A percentile compares a stretch with the other conserved stretches of the same genome.
phyloP scores from a whole-genome alignment of 2,888 invertebrate species.

The Lepidonotus clava region DNA sequence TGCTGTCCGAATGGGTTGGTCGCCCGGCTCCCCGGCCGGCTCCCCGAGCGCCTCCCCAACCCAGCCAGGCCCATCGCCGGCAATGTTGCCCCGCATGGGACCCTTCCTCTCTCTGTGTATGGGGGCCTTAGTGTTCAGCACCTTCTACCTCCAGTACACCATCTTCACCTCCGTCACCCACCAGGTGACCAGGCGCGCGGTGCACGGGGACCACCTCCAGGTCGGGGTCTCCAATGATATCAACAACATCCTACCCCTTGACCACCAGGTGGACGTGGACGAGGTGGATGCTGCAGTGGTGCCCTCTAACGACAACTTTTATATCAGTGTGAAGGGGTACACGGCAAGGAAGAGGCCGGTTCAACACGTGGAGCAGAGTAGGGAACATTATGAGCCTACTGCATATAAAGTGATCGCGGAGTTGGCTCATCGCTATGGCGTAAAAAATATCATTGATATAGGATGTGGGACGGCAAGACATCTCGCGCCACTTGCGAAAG shows the following conservation, averaged over 20 bases:
- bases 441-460: conserved; percentile 25
- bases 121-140: background rate
- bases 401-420: conserved; percentile 35
- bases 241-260: background rate
- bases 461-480: conserved; percentile 32
- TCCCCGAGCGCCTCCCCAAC: too few relatives aligned
- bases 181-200: background rate
- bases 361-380: conserved; percentile 5
- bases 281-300: background rate
- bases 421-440: conserved; percentile 6
- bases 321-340: conserved; percentile 22
- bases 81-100: background rate
- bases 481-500: background rate
- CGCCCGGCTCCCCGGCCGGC: background rate
- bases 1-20: background rate
- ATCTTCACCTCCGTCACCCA: conserved; percentile 13
- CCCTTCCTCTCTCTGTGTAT: background rate
- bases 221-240: background rate
- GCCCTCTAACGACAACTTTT: conserved; percentile 42
- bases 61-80: too few relatives aligned
- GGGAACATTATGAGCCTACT: background rate
- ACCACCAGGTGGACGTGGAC: conserved; percentile 37
- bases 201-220: background rate
- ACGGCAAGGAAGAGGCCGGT: background rate
- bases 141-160: conserved; percentile 36